phyloP scores from a whole-genome alignment of 2,888 invertebrate genomes.

The Andrena trimmerana region DNA sequence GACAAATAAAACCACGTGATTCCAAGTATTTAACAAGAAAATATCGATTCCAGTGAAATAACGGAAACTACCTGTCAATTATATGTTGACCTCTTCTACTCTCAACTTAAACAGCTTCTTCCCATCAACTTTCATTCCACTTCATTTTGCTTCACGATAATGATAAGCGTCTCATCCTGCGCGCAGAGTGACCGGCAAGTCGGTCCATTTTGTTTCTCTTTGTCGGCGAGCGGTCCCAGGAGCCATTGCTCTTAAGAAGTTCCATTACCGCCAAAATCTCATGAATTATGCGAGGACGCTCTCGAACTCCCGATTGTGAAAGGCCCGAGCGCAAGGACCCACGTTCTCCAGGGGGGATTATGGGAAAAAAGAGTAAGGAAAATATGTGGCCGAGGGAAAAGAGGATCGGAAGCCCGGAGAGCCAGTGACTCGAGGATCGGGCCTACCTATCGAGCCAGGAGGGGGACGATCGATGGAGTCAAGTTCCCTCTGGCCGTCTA shows the following conservation, averaged over 20 bases:
- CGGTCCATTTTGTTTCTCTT: slow-evolving; percentile 2
- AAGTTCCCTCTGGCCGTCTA: slow-evolving; percentile 62
- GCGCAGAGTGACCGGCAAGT: neutral
- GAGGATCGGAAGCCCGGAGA: slow-evolving; percentile 43
- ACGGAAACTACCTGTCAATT: too few species aligned
- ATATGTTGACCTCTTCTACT: too few species aligned
- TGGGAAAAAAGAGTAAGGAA: slow-evolving; percentile 19
- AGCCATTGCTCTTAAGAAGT: slow-evolving; percentile 28
- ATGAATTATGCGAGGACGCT: slow-evolving; percentile 68
- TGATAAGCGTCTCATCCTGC: too few species aligned
- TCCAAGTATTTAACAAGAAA: too few species aligned
- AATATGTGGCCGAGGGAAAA: slow-evolving; percentile 19
- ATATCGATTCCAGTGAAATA: too few species aligned
- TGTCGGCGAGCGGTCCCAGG: neutral
- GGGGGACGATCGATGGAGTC: slow-evolving; percentile 69
- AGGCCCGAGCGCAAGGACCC: slow-evolving; percentile 21
- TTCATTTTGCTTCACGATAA: too few species aligned
- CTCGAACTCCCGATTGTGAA: slow-evolving; percentile 37
- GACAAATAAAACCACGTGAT: too few species aligned
- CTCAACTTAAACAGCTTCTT: too few species aligned
- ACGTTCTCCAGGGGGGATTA: slow-evolving; percentile 15
- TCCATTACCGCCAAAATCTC: slow-evolving; percentile 64
- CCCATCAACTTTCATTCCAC: too few species aligned
- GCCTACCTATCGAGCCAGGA: slow-evolving; percentile 30
- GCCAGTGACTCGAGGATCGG: slow-evolving; percentile 53